A percentile compares a stretch with the other conserved stretches of the same genome.
Evolutionary conservation across 2,888 invertebrate genomes (phyloP).

Genomic region (Leptinotarsa tumamoca): DNA sequence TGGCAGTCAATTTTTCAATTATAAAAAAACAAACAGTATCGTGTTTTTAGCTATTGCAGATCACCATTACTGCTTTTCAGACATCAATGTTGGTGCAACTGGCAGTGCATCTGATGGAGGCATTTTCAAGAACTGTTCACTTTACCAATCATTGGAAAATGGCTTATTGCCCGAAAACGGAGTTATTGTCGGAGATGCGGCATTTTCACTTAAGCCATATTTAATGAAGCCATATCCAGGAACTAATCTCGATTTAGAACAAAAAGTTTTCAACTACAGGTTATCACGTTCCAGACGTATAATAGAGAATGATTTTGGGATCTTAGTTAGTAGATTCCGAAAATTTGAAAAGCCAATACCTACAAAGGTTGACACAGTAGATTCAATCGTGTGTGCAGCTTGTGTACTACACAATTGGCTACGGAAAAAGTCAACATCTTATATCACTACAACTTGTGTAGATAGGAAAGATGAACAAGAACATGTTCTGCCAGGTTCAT

Average conservation of each 20-base stretch:
- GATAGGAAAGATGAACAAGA: conserved; percentile 12
- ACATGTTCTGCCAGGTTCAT: not conserved
- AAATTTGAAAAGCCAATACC: not conserved
- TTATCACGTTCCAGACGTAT: conserved; percentile 4
- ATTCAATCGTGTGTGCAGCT: not conserved
- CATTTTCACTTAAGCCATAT: not conserved
- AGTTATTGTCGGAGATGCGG: conserved; percentile 3
- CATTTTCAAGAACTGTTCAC: conserved; percentile 30
- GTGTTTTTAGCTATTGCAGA: conserved; percentile 47
- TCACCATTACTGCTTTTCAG: conserved; percentile 43
- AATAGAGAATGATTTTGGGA: conserved; percentile 16
- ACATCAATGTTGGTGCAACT: conserved; percentile 42
- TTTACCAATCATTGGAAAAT: conserved; percentile 7
- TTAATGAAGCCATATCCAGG: not conserved
- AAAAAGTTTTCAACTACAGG: conserved; percentile 10
- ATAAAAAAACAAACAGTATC: conserved; percentile 43
- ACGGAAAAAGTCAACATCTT: not conserved
- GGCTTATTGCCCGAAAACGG: conserved; percentile 1
- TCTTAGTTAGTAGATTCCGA: conserved; percentile 4
- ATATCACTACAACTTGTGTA: not conserved
- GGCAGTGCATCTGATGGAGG: conserved; percentile 44
- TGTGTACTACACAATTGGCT: conserved; percentile 22
- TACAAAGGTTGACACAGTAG: not conserved
- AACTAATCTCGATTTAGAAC: not conserved
- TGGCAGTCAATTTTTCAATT: conserved; percentile 20